Base-by-base conservation (phyloP, 2,797 vertebrate genomes). In the Anabas testudineus region DNA sequence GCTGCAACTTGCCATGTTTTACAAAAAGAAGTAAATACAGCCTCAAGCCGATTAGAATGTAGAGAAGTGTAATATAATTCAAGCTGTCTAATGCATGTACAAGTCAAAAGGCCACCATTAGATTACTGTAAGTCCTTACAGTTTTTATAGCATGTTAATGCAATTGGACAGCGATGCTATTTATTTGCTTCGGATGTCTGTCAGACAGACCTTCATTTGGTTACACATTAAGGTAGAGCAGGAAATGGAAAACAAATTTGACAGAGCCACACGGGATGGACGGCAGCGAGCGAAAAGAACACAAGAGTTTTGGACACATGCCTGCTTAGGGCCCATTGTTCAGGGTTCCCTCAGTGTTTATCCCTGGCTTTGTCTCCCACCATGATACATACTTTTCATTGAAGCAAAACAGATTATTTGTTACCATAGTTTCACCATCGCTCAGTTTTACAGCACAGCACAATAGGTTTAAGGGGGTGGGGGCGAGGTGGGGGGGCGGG, bases 341-440 rank as follows among this genome's bases (percentile, higher is more conserved):
- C 82, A 81, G 74, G 72, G 73, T 82, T 90, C 92, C 90, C 92
- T 92, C 76, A 67, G 81, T 87, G 85, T 92, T 94, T 93, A 93
- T 91, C 88, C 91, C 83, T 74, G 85, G 87, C 92, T 95, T 93
- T 93, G 87, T 94, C 92, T 90, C 87, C 91, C 91, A 90, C 88
- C 89, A 89, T 93, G 91, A 95, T 91, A 91, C 92, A 95, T 93
- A 94, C 91, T 94, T 96, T 94, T 90, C 84, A 93, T 94, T 95
- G 91, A 95, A 89, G 90, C 88, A 91, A 93, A 95, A 91, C 86
- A 90, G 90, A 94, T 94, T 95, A 94, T 93, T 93, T 93, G 94
- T 95, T 93, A 93, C 93, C 95, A 92, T 93, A 94, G 93, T 93
- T 95, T 95, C 94, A 87, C 87, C 92, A 88, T 84, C 90, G 85